Base-by-base conservation (phyloP, 2,113 vertebrate species). In the Symphodus melops region DNA sequence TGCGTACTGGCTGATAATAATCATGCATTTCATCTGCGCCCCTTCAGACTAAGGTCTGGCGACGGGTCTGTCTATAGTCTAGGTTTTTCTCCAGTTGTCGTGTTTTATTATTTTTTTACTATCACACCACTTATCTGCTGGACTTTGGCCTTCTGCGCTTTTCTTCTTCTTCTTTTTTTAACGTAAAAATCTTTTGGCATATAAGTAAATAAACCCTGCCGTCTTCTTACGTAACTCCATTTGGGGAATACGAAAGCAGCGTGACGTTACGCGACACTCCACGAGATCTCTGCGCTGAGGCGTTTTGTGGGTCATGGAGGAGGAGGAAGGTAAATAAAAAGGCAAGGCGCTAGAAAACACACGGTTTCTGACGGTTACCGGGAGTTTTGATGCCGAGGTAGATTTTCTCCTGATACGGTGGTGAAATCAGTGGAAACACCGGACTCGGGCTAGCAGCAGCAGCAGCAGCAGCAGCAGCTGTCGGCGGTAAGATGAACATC, bases 291-390 rank as follows among this genome's bases (percentile, higher is more conserved):
- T 71, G 82, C 77, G 49, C 72, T 71, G 81, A 67, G 66, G 86
- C 75, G 77, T 82, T 84, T 85, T 78, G 82, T 84, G 86, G 89
- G 90, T 91, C 88, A 92, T 92, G 87, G 85, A 88, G 83, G 84
- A 88, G 83, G 84, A 88, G 81, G 83, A 88, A 89, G 89, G 85
- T 92, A 91, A 91, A 93, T 88, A 92, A 82, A 82, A 79, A 67
- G 57, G 83, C 72, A 21, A 21, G 16, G 75, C 72, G 59, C 33
- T 59, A n/a, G 16, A 20, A 5, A 56, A 52, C 67, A 64, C 53
- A 19, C 54, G 5, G 3, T 55, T 57, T 66, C 36, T 1, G 42
- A 49, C 68, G 54, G 54, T 68, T 63, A 17, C 58, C 41, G 68
- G 37, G 44, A 46, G 62, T 6, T 61, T 68, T n/a, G 51, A 52